These are phyloP conservation scores for Crotalus adamanteus DNA, from an alignment of 2,797 vertebrate species.

Conservation along the genomic window DNA sequence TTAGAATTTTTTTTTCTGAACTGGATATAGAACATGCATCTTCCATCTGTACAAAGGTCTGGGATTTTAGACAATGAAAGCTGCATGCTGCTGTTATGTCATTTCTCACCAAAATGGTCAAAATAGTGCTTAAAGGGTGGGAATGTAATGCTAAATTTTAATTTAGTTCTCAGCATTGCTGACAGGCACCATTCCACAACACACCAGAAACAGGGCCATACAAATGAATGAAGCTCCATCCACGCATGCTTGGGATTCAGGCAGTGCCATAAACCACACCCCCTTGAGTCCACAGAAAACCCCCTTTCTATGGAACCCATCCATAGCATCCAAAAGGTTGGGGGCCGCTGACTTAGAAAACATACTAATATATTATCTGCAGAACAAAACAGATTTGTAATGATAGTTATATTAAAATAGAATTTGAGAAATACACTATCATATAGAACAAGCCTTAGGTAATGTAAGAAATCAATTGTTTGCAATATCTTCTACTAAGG, in stretches of 20 bases:
- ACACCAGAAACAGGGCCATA: background rate
- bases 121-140: background rate
- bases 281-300: background rate
- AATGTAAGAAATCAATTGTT: background rate
- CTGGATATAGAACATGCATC: background rate
- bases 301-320: background rate
- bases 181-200: background rate
- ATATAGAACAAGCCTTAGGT: background rate
- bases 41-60: background rate
- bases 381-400: background rate
- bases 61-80: background rate
- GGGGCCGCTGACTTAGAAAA: background rate
- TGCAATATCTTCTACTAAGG: background rate
- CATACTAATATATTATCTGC: background rate
- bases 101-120: background rate
- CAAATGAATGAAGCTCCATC: background rate
- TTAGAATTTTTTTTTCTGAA: background rate
- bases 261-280: rapidly evolving
- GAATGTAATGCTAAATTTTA: background rate
- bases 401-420: background rate
- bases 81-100: too few relatives aligned
- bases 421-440: too few relatives aligned
- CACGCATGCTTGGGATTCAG: too few relatives aligned
- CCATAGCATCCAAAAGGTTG: background rate
- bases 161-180: background rate